Evolutionary conservation across 2,888 invertebrate genomes (phyloP), one percentile per base, ranked within the genome.

Genomic region (Rhorus exstirpatorius): DNA sequence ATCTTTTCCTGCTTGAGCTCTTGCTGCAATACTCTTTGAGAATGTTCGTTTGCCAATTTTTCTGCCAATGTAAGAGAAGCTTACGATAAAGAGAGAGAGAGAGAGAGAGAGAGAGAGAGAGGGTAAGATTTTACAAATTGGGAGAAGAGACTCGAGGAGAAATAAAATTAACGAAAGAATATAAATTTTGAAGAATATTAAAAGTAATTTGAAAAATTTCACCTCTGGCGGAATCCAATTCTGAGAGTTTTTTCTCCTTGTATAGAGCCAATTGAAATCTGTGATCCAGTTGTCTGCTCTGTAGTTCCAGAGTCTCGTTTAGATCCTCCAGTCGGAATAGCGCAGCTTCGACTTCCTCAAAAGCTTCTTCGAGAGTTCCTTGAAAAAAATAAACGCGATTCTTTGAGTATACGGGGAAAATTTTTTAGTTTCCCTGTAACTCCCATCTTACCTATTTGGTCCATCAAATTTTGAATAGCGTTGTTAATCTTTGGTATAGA

Each of bases 281-380:
- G 89, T 97, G 96, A 88, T 96, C 96, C 53, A 95, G 90, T 91
- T 96, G 96, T 93, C 95, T 95, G 88, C 95, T 95, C 88, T 96
- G 95, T 90, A 96, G 94, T 84, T 96, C 96, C 82, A 95, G 94
- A 83, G 94, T 94, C 88, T 97, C 96, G 12, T 96, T 95, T 78
- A 96, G 90, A 88, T 96, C 95, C 90, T 97, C 96, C 81, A 96
- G 94, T 70, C 95, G 93, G 8, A 95, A 93, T 63, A 97, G 90
- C 46, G 95, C 94, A 24, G 94, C 94, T 90, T 97, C 96, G 0
- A 96, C 95, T 84, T 94, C 94, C 81, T 95, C 95, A 85, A 96
- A 94, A 55, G 94, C 90, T 61, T 92, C 93, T 88, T 95, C 94
- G 26, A 97, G 93, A 10, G 91, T 90, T 76, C 93, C 94, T 94